A percentile compares a stretch with the other conserved stretches of the same genome.
phyloP scores from a whole-genome alignment of 1,140 invertebrate genomes.

The Cotesia chilonis region DNA sequence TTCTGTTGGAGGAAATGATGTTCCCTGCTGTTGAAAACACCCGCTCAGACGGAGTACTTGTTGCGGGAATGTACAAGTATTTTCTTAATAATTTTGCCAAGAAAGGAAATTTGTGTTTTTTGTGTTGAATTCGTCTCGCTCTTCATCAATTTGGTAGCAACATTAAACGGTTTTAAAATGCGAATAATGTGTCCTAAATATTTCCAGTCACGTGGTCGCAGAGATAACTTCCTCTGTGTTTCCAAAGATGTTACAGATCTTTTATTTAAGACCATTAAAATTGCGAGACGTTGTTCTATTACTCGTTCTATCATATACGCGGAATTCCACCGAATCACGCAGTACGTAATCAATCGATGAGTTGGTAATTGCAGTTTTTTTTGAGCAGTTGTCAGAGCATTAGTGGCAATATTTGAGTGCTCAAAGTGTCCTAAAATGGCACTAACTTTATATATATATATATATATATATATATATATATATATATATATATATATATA shows the following conservation, averaged over 20 bases:
- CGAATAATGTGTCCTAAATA: background rate
- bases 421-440: no score
- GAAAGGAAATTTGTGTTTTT: constrained; percentile 11
- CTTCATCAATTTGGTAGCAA: constrained; percentile 24
- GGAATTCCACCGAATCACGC: no score
- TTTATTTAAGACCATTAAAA: constrained; percentile 3
- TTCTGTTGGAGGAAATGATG: constrained; percentile 19
- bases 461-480: no score
- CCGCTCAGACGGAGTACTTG: constrained; percentile 7
- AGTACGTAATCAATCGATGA: no score
- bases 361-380: no score
- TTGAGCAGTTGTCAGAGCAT: no score
- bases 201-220: constrained; percentile 12
- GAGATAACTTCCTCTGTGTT: background rate
- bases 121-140: constrained; percentile 20
- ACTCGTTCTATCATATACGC: no score
- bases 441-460: no score
- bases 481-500: no score
- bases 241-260: background rate
- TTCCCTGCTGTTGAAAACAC: constrained; percentile 22
- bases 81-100: constrained; percentile 7
- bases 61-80: constrained; percentile 7
- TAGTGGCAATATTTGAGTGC: no score
- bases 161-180: constrained; percentile 26
- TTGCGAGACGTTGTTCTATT: background rate